Evolutionary conservation across 2,888 invertebrate genomes (phyloP).

Genomic region (Suillia variegata): DNA sequence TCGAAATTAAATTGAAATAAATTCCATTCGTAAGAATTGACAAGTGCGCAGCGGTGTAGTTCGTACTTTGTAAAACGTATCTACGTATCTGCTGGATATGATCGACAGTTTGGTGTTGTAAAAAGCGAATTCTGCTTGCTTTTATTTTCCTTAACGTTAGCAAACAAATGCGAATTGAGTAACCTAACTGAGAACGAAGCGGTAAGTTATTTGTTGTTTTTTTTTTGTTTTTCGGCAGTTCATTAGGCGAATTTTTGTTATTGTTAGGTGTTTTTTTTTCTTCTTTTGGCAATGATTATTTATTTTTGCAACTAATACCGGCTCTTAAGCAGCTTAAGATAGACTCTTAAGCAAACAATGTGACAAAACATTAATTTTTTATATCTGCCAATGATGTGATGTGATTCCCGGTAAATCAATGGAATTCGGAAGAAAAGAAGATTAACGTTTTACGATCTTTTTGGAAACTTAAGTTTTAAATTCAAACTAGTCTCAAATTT

Average conservation of each 20-base stretch:
- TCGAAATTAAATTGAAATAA: conserved; percentile 58
- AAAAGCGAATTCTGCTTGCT: not conserved
- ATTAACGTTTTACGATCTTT: too few species aligned
- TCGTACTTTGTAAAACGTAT: conserved; percentile 20
- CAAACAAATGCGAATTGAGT: not conserved
- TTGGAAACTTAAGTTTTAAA: too few species aligned
- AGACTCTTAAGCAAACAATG: too few species aligned
- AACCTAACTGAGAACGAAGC: not conserved
- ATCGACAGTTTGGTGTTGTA: conserved; percentile 17
- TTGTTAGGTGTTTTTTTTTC: conserved; percentile 42
- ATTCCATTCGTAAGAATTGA: conserved; percentile 50
- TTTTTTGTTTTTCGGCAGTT: conserved; percentile 41
- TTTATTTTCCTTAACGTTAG: not conserved
- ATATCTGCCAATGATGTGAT: too few species aligned
- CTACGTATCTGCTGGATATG: conserved; percentile 9
- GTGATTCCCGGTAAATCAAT: too few species aligned
- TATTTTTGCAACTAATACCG: conserved; percentile 49
- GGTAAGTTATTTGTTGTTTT: conserved; percentile 34
- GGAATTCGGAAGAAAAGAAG: too few species aligned
- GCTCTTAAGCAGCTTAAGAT: not conserved
- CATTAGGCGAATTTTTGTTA: conserved; percentile 39
- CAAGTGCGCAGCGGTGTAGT: conserved; percentile 54
- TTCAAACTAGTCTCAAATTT: too few species aligned
- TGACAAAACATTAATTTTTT: too few species aligned
- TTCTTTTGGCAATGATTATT: conserved; percentile 36